These are phyloP conservation scores for Melolontha melolontha DNA, from an alignment of 2,888 invertebrate species.

Conservation along the genomic window DNA sequence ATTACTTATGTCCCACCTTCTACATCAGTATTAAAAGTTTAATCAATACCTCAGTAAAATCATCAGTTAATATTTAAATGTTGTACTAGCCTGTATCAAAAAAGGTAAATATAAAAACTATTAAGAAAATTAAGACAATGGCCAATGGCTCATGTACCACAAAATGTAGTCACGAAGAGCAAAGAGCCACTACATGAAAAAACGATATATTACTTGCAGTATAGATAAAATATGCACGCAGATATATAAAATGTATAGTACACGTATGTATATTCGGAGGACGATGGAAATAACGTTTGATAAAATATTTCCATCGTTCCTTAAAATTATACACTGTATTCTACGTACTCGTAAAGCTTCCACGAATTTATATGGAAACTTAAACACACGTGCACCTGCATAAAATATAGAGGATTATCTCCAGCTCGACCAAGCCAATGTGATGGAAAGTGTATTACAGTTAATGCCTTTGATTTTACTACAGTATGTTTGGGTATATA, in stretches of 20 bases:
- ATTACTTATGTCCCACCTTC: too few species aligned
- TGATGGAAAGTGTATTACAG: conserved; percentile 8
- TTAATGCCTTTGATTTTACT: background rate
- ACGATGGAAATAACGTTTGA: conserved; percentile 20
- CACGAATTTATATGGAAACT: conserved; percentile 25
- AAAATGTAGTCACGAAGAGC: too few species aligned
- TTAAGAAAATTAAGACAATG: too few species aligned
- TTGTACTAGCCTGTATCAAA: too few species aligned
- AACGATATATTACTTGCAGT: background rate
- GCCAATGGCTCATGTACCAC: too few species aligned
- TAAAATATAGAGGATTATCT: conserved; percentile 23
- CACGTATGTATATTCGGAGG: background rate
- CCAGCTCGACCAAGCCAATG: background rate
- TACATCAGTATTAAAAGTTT: too few species aligned
- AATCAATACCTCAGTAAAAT: too few species aligned
- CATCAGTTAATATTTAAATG: too few species aligned
- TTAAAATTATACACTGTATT: conserved; percentile 13
- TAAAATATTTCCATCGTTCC: conserved; percentile 25
- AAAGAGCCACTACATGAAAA: too few species aligned
- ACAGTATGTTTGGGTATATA: background rate
- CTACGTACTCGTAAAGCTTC: background rate
- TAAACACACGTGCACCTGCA: conserved; percentile 15
- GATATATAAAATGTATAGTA: conserved; percentile 16
- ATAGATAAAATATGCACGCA: conserved; percentile 1
- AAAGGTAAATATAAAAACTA: too few species aligned